Evolutionary conservation across 2,888 invertebrate genomes (phyloP), one percentile per base, ranked within the genome.

Genomic region (Pristionchus fissidentatus): DNA sequence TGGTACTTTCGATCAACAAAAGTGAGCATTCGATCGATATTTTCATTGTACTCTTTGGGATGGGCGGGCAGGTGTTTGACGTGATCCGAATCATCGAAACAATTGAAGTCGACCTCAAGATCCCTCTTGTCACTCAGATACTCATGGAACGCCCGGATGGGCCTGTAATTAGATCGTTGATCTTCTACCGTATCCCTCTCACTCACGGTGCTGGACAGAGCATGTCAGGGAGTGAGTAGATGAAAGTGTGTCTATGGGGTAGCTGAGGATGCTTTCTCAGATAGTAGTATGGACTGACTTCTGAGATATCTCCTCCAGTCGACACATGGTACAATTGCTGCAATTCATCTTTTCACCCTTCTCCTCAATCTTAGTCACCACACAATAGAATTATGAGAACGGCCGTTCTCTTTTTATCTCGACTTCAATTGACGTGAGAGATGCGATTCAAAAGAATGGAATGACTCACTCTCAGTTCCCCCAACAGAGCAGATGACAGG

Each of bases 271-370:
- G 75, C 19, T 75, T 38, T 75, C 75, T n/a, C 1, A 75, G 7
- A n/a, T 75, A 75, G 29, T 8, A 75, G 26, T 75, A 75, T 8
- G 75, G 75, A n/a, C 26, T 75, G 46, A 75, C 75, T 46, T 75
- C 75, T 13, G 75, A 43, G 26, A 75, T 43, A 26, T 46, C 38
- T n/a, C 75, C 75, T 75, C 75, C 75, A 75, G 26, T 75, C 26
- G 46, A 46, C 13, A 75, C 46, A 10, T 75, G 75, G 26, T 35
- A 22, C n/a, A 29, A 75, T 46, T 75, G 75, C 75, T 75, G 46
- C 32, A 1, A 75, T 43, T 29, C 29, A 2, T 70, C 26, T n/a
- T 29, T 41, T 38, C 38, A 5, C 35, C 43, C 38, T 73, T 41
- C 66, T 3, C 15, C 29, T n/a, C 75, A 75, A 26, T 75, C 19